Base-by-base conservation (phyloP, 1,140 invertebrate genomes). In the Neoseiulus cucumeris region DNA sequence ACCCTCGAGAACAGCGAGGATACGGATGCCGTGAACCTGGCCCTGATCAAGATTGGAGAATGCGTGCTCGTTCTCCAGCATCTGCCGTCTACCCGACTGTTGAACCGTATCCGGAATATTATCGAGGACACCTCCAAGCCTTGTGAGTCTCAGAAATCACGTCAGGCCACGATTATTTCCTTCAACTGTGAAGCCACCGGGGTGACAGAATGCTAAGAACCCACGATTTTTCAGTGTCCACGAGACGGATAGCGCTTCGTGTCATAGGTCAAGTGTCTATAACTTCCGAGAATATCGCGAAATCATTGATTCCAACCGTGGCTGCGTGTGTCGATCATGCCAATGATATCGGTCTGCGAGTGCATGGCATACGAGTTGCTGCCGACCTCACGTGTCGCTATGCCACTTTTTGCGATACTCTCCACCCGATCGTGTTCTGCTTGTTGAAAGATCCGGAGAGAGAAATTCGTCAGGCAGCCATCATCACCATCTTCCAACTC, bases 381-480 rank as follows among this genome's bases (percentile, higher is more conserved):
- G 51, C 51, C 22, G 51, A 59, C 33, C 51, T 59, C 14, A 29
- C 51, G 22, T 59, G 51, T 20, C 51, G 51, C 33, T 59, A 59
- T 9, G 51, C 51, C 17, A 25, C 51, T 17, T 33, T 59, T 14
- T 29, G 25, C 51, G 51, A 59, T 25, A 29, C 22, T 25, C 51
- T 59, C 14, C 22, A 29, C 25, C 51, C 51, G 2, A 33, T 59
- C 22, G 51, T 59, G 14, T 59, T 29, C 9, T 59, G 51, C 9
- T 25, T 59, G 33, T 20, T 59, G 1, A 59, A 59, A 25, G 51
- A 59, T 33, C 51, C 51, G n/a, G 51, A 59, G 51, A 59, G 25
- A 14, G 51, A 59, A 33, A 33, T 59, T 59, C 51, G 51, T 59
- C 51, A 20, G 17, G 51, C 51, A 25, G 51, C 51, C 4, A 20